These are phyloP conservation scores for Drosophila antonietae DNA, from an alignment of 2,888 invertebrate species.

Conservation along the genomic window DNA sequence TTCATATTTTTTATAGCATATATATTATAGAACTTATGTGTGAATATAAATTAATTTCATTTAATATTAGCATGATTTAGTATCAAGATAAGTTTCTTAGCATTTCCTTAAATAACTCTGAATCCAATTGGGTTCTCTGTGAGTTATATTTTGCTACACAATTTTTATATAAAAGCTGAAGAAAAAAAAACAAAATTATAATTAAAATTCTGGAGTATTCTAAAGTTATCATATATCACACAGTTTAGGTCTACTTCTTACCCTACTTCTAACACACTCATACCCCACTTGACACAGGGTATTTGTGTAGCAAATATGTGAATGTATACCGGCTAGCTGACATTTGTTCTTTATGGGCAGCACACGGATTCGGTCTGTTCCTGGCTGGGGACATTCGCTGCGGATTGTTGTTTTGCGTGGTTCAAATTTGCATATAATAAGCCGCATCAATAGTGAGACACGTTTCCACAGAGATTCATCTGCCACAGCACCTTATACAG, in stretches of 20 bases:
- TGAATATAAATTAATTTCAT: too few species aligned
- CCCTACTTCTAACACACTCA: background rate
- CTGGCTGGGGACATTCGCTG: slow-evolving; percentile 40
- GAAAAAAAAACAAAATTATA: too few species aligned
- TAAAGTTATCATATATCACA: background rate
- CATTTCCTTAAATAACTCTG: too few species aligned
- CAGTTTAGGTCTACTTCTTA: background rate
- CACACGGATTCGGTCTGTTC: slow-evolving; percentile 58
- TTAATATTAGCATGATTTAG: too few species aligned
- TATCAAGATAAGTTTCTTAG: too few species aligned
- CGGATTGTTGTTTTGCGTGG: slow-evolving; percentile 60
- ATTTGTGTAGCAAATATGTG: slow-evolving; percentile 40
- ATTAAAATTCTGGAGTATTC: too few species aligned
- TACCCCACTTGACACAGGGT: slow-evolving; percentile 20
- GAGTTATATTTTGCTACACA: too few species aligned
- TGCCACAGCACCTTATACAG: slow-evolving; percentile 41
- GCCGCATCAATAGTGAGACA: slow-evolving; percentile 83
- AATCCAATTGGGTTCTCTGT: too few species aligned
- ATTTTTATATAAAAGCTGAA: too few species aligned
- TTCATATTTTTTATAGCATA: too few species aligned
- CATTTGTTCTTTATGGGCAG: slow-evolving; percentile 82
- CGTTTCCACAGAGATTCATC: slow-evolving; percentile 77
- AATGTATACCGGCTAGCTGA: slow-evolving; percentile 58
- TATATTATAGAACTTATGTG: too few species aligned
- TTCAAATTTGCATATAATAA: slow-evolving; percentile 84